Evolutionary conservation across 2,113 vertebrate genomes (phyloP).

Genomic region (Zosterops borbonicus): DNA sequence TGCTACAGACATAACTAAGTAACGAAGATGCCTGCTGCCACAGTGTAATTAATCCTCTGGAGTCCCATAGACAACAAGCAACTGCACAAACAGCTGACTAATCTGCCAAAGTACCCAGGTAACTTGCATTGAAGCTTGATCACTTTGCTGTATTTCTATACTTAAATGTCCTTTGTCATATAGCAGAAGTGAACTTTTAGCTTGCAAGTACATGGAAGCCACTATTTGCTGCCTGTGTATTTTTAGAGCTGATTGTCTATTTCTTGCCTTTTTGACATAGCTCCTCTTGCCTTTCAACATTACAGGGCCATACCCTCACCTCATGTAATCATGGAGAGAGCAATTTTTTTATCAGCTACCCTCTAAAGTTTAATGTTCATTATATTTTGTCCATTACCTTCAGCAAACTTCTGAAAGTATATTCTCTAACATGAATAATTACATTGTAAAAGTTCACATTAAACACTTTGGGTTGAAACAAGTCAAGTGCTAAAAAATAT

Average conservation of each 20-base stretch:
- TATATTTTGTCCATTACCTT: background rate
- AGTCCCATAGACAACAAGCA: background rate
- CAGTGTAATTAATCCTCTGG: slow-evolving; percentile 40
- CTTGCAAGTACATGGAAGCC: background rate
- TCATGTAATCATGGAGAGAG: background rate
- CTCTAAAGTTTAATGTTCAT: background rate
- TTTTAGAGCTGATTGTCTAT: background rate
- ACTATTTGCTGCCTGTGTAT: background rate
- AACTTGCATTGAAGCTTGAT: background rate
- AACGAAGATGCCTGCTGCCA: background rate
- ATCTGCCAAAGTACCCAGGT: background rate
- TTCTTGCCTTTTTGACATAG: background rate
- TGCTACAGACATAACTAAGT: background rate
- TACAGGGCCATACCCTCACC: background rate
- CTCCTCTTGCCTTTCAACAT: background rate
- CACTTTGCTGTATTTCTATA: background rate
- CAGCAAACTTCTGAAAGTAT: background rate
- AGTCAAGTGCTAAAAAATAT: background rate
- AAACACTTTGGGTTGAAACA: background rate
- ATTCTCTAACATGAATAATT: background rate
- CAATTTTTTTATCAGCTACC: background rate
- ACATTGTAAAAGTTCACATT: background rate
- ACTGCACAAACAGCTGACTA: background rate
- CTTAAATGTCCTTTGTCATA: background rate
- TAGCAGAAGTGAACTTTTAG: background rate